phyloP scores from a whole-genome alignment of 2,113 vertebrate genomes.

The Otolemur garnettii region DNA sequence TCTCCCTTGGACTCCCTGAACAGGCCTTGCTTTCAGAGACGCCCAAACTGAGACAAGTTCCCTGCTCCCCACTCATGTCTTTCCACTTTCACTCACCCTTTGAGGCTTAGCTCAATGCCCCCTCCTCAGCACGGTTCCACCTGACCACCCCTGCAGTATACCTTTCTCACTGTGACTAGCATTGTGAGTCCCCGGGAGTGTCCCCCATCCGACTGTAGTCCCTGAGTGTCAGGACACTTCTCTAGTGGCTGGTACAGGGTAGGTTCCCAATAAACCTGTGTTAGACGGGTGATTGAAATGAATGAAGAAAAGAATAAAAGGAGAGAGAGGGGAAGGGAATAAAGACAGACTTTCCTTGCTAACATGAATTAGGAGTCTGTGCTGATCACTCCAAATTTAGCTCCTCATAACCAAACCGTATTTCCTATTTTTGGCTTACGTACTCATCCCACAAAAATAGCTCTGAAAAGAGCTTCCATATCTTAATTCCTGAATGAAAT shows the following conservation, averaged over 20 bases:
- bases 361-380: not conserved
- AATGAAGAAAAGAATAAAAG: not conserved
- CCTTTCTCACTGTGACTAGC: not conserved
- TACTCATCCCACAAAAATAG: not conserved
- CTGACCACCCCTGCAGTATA: not conserved
- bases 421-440: not conserved
- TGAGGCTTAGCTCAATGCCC: conserved; percentile 9
- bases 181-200: not conserved
- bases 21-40: not conserved
- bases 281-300: not conserved
- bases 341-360: not conserved
- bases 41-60: not conserved
- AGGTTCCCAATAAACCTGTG: not conserved
- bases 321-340: not conserved
- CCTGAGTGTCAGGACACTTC: not conserved
- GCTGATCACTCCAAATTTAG: not conserved
- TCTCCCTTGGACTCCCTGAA: not conserved
- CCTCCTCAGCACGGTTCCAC: not conserved
- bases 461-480: not conserved
- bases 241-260: not conserved
- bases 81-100: conserved; percentile 10
- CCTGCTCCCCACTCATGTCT: not conserved
- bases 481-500: conserved; percentile 43
- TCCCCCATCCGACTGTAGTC: not conserved
- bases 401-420: not conserved